Percentiles rank a stretch among this genome's conserved stretches.
These are phyloP conservation scores for Synergus laeviventris DNA, from an alignment of 2,888 invertebrate species.

Conservation along the genomic window DNA sequence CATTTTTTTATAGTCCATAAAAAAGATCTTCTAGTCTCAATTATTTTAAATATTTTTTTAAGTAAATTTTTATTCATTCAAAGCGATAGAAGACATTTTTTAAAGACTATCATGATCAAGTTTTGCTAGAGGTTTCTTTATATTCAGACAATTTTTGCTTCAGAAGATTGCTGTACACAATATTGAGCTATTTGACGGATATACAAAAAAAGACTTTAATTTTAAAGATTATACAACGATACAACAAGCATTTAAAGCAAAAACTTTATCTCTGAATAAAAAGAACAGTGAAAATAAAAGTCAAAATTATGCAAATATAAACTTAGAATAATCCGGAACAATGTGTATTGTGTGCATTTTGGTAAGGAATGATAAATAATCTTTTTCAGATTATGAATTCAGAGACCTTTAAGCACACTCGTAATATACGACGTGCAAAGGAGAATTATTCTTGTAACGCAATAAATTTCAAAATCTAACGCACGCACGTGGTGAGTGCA, in stretches of 20 bases:
- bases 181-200: background rate
- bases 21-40: background rate
- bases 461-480: background rate
- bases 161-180: background rate
- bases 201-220: background rate
- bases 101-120: background rate
- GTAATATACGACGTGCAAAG: background rate
- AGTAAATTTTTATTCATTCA: background rate
- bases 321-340: conserved; percentile 52
- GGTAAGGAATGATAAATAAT: conserved; percentile 24
- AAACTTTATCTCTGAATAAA: conserved; percentile 3
- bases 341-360: conserved; percentile 64
- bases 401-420: conserved; percentile 4
- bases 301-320: conserved; percentile 35
- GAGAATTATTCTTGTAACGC: conserved; percentile 10
- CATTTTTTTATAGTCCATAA: background rate
- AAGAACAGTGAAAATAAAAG: conserved; percentile 20
- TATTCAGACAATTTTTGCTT: background rate
- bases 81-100: background rate
- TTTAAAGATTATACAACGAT: conserved; percentile 5
- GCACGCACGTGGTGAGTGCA: background rate
- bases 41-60: background rate
- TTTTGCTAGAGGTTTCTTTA: conserved; percentile 27
- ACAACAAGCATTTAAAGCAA: conserved; percentile 17
- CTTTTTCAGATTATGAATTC: background rate